Base-by-base conservation (phyloP, 2,888 invertebrate species). In the Heliconius ethilla region DNA sequence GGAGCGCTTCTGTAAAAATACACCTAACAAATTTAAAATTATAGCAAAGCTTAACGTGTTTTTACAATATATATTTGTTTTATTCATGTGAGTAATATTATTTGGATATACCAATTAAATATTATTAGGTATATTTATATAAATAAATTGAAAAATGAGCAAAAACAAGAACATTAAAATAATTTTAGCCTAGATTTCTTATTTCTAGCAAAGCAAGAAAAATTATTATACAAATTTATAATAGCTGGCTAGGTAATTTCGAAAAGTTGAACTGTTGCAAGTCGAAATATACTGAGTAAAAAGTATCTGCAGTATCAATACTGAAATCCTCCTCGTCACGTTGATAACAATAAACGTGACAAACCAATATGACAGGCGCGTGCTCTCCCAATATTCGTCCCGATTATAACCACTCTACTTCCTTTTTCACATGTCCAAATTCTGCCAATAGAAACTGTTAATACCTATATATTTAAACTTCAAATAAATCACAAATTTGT, bases 281-380 rank as follows among this genome's bases (percentile, higher is more conserved):
- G 62, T 70, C n/a, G 29, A n/a, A 55, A 40, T 69, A 75, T 73
- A 75, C 77, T 79, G 77, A 69, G 63, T 79, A 78, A 85, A 88
- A 91, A 88, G 91, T 88, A 91, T 90, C n/a, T 90, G 90, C 90
- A 89, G 89, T 89, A 88, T 87, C 89, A 90, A 92, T 92, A 91
- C 89, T 86, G 85, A 85, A 85, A 86, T 86, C 86, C 86, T 87
- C 84, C 88, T 45, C 75, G 69, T 72, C 72, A 51, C 40, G 83
- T 27, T 33, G 83, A 79, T 83, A 86, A 87, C 87, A 86, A 83
- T 82, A 82, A 82, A 83, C 84, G 83, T 83, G 84, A 85, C 83
- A 84, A 81, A 82, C 83, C 79, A 82, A 86, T 87, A 87, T 87
- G 86, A 85, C 85, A n/a, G 83, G 84, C 84, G 87, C 91, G 91